These are phyloP conservation scores for Tachycineta bicolor DNA, from an alignment of 2,113 vertebrate genomes.

Conservation along the genomic window DNA sequence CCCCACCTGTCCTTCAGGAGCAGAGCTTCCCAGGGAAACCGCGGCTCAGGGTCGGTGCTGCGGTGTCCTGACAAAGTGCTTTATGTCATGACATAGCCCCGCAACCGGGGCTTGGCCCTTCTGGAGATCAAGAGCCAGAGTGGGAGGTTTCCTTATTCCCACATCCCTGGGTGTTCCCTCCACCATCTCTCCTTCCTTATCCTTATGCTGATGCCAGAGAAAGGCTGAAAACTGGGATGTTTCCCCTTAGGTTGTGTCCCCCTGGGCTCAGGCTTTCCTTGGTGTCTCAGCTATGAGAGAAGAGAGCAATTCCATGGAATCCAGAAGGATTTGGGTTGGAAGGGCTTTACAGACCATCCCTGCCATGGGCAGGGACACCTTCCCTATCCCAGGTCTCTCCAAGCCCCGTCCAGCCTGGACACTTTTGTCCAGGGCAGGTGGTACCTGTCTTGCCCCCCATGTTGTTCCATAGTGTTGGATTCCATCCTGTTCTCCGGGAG, in stretches of 20 bases:
- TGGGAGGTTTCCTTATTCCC: not conserved
- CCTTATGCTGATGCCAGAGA: accelerated
- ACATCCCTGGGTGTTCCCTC: not conserved
- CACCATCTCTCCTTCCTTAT: not conserved
- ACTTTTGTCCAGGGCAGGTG: not conserved
- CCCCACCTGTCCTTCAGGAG: not conserved
- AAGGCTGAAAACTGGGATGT: accelerated
- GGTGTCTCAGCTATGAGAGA: not conserved
- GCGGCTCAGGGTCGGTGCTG: accelerated
- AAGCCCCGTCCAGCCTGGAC: accelerated
- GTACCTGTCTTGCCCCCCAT: too few relatives aligned
- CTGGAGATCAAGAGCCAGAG: not conserved
- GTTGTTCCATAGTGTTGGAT: accelerated
- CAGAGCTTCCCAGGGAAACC: not conserved
- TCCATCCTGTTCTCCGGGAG: accelerated
- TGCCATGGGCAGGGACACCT: not conserved
- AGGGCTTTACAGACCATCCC: not conserved
- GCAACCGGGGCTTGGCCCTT: not conserved
- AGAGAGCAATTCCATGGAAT: accelerated
- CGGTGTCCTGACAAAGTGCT: not conserved
- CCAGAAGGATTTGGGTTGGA: not conserved
- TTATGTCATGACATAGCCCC: accelerated
- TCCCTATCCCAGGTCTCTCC: not conserved
- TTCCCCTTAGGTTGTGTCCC: not conserved
- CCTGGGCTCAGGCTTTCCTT: not conserved